Evolutionary conservation across 2,797 vertebrate genomes (phyloP).

Genomic region (Enteromius unitaeniatus): DNA sequence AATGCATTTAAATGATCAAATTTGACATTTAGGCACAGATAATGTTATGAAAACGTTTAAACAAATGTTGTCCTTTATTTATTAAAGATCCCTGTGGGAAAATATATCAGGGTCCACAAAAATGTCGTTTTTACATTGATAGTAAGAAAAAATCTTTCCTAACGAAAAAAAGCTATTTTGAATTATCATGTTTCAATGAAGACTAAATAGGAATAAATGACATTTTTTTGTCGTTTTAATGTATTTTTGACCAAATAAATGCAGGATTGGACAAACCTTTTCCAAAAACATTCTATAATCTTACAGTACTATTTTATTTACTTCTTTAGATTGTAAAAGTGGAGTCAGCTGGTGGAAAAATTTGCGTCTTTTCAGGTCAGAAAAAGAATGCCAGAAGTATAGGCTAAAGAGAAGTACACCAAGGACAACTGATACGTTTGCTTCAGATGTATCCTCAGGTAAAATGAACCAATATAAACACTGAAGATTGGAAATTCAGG

Average conservation of each 20-base stretch:
- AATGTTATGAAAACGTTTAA: background rate
- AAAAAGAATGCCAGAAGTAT: background rate
- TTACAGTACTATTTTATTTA: background rate
- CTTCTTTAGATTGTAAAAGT: background rate
- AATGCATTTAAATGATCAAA: background rate
- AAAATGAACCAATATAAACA: background rate
- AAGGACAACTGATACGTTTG: background rate
- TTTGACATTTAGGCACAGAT: background rate
- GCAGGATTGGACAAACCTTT: background rate
- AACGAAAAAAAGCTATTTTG: background rate
- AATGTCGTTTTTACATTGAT: background rate
- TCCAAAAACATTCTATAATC: background rate
- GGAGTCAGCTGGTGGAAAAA: background rate
- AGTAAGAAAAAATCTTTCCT: background rate
- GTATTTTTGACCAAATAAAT: background rate
- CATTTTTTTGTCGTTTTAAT: background rate
- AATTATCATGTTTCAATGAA: background rate
- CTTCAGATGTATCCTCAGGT: background rate
- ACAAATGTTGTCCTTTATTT: background rate
- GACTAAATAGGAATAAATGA: background rate
- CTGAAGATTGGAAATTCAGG: background rate
- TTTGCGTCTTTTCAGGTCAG: background rate
- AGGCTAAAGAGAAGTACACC: background rate
- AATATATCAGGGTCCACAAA: background rate
- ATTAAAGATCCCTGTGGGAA: background rate